Base-by-base conservation (phyloP, 2,113 vertebrate species). In the Bujurquina vittata region DNA sequence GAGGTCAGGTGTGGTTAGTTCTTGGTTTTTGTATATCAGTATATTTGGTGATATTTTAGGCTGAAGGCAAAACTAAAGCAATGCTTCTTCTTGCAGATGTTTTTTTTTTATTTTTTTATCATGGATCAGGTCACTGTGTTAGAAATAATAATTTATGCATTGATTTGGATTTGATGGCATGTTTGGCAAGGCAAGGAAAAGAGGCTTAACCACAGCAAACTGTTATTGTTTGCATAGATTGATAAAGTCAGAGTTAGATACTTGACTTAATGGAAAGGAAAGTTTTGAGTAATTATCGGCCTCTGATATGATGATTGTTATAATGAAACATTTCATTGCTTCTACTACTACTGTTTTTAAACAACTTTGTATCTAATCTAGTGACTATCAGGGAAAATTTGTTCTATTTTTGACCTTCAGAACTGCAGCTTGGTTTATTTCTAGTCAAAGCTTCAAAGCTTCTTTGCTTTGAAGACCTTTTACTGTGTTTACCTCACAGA, bases 321-420 rank as follows among this genome's bases (percentile, higher is more conserved):
- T 54, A 54, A 8, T 18, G 18, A 18, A 54, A 54, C 46, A 26
- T 72, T 72, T 72, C 26, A 72, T 33, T 72, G 18, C 54, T 54
- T 54, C 17, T 54, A 54, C 46, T 9, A 10, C 9, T n/a, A n/a
- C 29, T 59, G 17, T 79, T 43, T 37, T 10, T 35, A 35, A 35
- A 18, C 37, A 65, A 26, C 33, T 73, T 57, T 35, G 2, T 7
- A 59, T 77, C 37, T 1, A 52, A n/a, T 52, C 23, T 29, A 69
- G 65, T 49, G 43, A 31, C 23, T 69, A 69, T 29, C 31, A 54
- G 67, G 18, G 26, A 29, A 33, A 54, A 54, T 72, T 12, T 1
- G 26, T 49, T 72, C 46, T 33, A 33, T 3, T 4, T 10, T 4
- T 61, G 79, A 89, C 79, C 77, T 85, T 87, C 62, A 85, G 10